Evolutionary conservation across 1,140 invertebrate genomes (phyloP), one percentile per base, ranked within the genome.

Genomic region (Anoplophora glabripennis): DNA sequence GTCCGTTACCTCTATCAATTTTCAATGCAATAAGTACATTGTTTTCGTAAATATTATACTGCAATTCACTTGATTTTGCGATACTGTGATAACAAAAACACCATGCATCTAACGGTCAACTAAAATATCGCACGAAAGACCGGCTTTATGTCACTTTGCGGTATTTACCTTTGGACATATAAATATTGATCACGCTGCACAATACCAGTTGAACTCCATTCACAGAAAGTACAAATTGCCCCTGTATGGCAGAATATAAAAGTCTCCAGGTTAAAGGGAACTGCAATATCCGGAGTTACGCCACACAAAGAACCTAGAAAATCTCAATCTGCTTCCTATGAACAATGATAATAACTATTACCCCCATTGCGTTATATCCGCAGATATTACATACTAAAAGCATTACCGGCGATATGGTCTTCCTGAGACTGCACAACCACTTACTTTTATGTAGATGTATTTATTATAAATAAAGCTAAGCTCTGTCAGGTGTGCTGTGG

Each of bases 141-240:
- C n/a, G 4, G 5, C 8, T 15, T 35, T 8, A 28, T 35, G 12
- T 35, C n/a, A 15, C 3, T n/a, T 46, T 46, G 33, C 10, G 15
- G 17, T 14, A n/a, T 46, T 12, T 17, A 53, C 28, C 41, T 53
- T 11, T n/a, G 42, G 42, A 42, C 52, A 5, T 21, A 35, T 14
- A 14, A 40, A 42, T 28, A 53, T 53, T 21, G 40, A 53, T 34
- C 48, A 10, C 33, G 38, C 49, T 18, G 36, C 17, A 40, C 36
- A 40, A 40, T 53, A 53, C 18, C 36, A 18, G 49, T 40, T 53
- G 49, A 37, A 53, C 49, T 40, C 38, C 41, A 40, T 40, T 28
- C 49, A 11, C 36, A 5, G 15, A 37, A 53, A 40, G 38, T 40
- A 40, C 10, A 33, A 21, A 18, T 21, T 10, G 33, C 21, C 10